A percentile compares a stretch with the other conserved stretches of the same genome.
Conservation (phyloP, 2,113 vertebrate genomes). For the Varanus komodoensis region DNA sequence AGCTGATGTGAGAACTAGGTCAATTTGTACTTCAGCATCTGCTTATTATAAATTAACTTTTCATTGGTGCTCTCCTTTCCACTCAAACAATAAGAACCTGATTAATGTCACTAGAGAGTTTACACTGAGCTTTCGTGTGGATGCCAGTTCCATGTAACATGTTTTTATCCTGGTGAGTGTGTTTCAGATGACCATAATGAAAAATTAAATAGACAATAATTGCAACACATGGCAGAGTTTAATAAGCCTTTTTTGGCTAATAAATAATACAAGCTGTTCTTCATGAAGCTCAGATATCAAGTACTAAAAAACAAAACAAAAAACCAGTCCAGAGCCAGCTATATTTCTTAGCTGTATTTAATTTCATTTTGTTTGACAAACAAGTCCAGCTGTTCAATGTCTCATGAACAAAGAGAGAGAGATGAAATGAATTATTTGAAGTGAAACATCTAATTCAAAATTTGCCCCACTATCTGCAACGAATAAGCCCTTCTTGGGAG, state of each 20-base stretch:
- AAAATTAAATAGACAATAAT: constrained; percentile 22
- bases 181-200: neutral
- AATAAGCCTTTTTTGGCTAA: constrained; percentile 10
- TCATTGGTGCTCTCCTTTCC: neutral
- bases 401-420: constrained; percentile 7
- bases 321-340: neutral
- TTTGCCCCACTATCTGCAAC: neutral
- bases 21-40: neutral
- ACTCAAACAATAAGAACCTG: neutral
- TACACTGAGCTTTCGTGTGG: neutral
- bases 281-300: constrained; percentile 6
- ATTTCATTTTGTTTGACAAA: constrained; percentile 34
- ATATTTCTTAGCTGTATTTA: constrained; percentile 19
- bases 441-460: constrained; percentile 16
- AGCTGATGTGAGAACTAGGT: neutral
- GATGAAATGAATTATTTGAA: neutral
- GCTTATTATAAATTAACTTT: neutral
- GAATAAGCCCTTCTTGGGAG: neutral
- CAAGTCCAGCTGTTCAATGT: constrained; percentile 18
- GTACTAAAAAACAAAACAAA: neutral
- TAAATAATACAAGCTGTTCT: constrained; percentile 16
- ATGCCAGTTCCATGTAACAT: neutral
- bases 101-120: neutral
- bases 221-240: constrained; percentile 13
- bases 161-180: neutral